A percentile compares a stretch with the other conserved stretches of the same genome.
Conservation (phyloP, 1,140 invertebrate species). For the Archivesica marissinica region DNA sequence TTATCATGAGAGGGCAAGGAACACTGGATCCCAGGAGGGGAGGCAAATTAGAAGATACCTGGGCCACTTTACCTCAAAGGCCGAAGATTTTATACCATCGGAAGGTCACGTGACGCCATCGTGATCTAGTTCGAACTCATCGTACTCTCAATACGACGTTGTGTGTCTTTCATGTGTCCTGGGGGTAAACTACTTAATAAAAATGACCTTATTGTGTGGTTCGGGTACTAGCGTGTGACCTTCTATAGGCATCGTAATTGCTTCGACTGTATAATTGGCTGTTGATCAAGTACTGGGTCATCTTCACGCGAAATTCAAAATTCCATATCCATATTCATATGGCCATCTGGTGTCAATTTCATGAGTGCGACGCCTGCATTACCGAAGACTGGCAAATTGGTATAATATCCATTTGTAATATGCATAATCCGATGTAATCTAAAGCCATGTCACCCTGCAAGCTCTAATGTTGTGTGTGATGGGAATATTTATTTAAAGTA, state of each 20-base stretch:
- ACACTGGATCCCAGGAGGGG: slow-evolving; percentile 30
- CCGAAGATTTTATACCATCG: background rate
- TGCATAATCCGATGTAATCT: too few relatives aligned
- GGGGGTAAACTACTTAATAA: background rate
- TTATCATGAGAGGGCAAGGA: slow-evolving; percentile 33
- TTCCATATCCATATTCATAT: slow-evolving; percentile 8
- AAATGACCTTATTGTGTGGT: too few relatives aligned
- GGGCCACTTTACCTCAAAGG: slow-evolving; percentile 23
- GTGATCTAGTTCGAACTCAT: background rate
- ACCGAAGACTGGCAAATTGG: too few relatives aligned
- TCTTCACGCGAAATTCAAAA: slow-evolving; percentile 51
- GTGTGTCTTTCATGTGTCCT: background rate
- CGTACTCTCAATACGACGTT: slow-evolving; percentile 8
- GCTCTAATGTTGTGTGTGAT: too few relatives aligned
- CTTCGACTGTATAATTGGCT: background rate
- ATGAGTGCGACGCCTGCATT: too few relatives aligned
- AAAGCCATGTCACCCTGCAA: too few relatives aligned
- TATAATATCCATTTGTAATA: too few relatives aligned
- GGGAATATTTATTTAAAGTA: too few relatives aligned
- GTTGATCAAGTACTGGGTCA: slow-evolving; percentile 29
- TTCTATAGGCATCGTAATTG: background rate
- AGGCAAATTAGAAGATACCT: slow-evolving; percentile 47
- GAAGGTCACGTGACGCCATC: background rate
- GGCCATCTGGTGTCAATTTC: too few relatives aligned
- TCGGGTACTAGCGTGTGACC: too few relatives aligned